Evolutionary conservation across 2,113 vertebrate genomes (phyloP).

Genomic region (Vulpes lagopus): DNA sequence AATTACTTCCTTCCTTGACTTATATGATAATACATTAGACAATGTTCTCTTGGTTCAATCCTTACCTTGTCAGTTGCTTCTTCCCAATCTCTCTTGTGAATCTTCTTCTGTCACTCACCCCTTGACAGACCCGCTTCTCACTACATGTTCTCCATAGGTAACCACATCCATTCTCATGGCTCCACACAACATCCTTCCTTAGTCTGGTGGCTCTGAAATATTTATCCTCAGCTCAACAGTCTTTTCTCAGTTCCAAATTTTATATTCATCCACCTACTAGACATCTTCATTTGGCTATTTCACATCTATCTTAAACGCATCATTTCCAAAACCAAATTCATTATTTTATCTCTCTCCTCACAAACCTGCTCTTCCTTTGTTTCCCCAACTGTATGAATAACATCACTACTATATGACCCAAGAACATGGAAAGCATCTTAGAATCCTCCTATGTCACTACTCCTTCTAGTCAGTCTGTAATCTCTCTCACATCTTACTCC

Average conservation of each 20-base stretch:
- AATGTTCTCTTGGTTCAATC: neutral
- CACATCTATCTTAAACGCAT: conserved; percentile 16
- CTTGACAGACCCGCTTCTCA: neutral
- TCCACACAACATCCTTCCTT: neutral
- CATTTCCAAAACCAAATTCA: conserved; percentile 42
- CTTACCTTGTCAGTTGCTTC: neutral
- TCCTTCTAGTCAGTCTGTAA: neutral
- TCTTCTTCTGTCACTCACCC: neutral
- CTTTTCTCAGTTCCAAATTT: conserved; percentile 36
- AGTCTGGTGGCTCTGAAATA: neutral
- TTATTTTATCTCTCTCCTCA: neutral
- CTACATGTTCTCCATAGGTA: neutral
- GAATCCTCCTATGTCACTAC: neutral
- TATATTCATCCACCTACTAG: neutral
- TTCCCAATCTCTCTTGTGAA: neutral
- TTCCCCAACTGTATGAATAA: conserved; percentile 2
- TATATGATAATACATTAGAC: neutral
- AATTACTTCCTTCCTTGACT: conserved; percentile 31
- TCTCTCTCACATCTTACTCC: neutral
- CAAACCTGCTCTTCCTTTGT: neutral
- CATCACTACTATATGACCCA: neutral
- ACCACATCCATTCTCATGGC: neutral
- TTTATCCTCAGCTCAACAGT: conserved; percentile 4
- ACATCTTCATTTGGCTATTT: neutral
- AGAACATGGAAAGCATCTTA: neutral